phyloP scores from a whole-genome alignment of 2,888 invertebrate species.

The Torymus texanus region DNA sequence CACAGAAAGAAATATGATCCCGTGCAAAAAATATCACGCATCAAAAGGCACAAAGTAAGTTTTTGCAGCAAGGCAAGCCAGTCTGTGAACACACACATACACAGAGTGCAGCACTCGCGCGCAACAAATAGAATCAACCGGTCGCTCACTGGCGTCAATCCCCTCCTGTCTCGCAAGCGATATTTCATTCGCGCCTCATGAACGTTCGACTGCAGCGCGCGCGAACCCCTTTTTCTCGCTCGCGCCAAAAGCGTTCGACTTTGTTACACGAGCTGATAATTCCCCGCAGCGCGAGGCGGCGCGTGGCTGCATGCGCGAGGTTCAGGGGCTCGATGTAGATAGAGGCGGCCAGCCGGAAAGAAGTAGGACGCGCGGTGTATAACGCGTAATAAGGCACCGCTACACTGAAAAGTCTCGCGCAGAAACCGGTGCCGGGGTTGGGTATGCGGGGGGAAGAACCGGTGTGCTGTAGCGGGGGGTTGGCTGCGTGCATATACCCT shows the following conservation, averaged over 20 bases:
- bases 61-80: not conserved
- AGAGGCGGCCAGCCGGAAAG: conserved; percentile 33
- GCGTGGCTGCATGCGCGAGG: conserved; percentile 42
- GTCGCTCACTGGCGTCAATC: conserved; percentile 11
- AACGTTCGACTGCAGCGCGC: conserved; percentile 12
- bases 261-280: conserved; percentile 58
- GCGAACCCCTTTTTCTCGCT: not conserved
- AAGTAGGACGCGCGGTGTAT: conserved; percentile 17
- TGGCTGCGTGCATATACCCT: too few relatives aligned
- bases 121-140: conserved; percentile 25
- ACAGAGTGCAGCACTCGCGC: not conserved
- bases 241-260: conserved; percentile 31
- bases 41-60: not conserved
- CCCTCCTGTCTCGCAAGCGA: conserved; percentile 17
- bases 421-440: conserved; percentile 1
- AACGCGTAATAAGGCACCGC: not conserved
- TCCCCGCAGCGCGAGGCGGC: conserved; percentile 36
- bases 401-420: conserved; percentile 2
- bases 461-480: too few relatives aligned
- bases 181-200: conserved; percentile 51
- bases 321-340: not conserved
- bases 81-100: not conserved
- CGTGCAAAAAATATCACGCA: not conserved
- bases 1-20: not conserved
- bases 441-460: too few relatives aligned